These are phyloP conservation scores for Furnarius figulus DNA, from an alignment of 2,113 vertebrate species.

Conservation along the genomic window DNA sequence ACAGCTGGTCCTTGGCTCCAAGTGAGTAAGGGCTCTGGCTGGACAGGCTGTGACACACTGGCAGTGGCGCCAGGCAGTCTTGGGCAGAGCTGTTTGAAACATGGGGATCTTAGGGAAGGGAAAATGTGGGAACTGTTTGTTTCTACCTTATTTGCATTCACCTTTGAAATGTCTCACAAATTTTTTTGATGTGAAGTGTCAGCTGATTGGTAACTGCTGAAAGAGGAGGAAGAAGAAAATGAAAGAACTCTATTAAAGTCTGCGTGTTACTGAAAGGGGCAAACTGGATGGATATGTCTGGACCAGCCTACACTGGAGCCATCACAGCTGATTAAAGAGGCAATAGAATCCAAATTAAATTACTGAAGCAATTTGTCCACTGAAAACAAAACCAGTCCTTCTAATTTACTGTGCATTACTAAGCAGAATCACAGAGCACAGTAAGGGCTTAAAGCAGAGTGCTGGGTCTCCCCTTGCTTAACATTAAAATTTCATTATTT, in stretches of 20 bases:
- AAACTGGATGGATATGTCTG: constrained; percentile 35
- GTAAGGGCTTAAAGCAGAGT: constrained; percentile 37
- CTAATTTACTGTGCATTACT: constrained; percentile 58
- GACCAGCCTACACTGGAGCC: constrained; percentile 10
- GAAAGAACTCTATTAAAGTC: constrained; percentile 24
- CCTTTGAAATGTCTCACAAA: not conserved
- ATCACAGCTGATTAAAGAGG: constrained; percentile 62
- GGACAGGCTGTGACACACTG: accelerated
- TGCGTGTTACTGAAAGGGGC: not conserved
- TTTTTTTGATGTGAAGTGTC: not conserved
- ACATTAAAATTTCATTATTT: constrained; percentile 42
- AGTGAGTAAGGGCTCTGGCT: constrained; percentile 77
- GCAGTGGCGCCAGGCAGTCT: not conserved
- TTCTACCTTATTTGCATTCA: constrained; percentile 8
- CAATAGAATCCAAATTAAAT: constrained; percentile 65
- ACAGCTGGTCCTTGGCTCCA: constrained; percentile 81
- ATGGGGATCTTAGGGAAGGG: not conserved
- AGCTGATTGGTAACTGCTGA: constrained; percentile 41
- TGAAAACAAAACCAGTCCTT: constrained; percentile 44
- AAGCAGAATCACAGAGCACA: constrained; percentile 31
- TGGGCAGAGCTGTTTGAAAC: not conserved
- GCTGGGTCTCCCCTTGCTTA: constrained; percentile 27
- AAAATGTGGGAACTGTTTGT: not conserved
- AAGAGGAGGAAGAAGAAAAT: constrained; percentile 40
- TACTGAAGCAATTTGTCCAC: constrained; percentile 47